phyloP scores from a whole-genome alignment of 2,888 invertebrate genomes.

The Drosophila pseudotalamancana region DNA sequence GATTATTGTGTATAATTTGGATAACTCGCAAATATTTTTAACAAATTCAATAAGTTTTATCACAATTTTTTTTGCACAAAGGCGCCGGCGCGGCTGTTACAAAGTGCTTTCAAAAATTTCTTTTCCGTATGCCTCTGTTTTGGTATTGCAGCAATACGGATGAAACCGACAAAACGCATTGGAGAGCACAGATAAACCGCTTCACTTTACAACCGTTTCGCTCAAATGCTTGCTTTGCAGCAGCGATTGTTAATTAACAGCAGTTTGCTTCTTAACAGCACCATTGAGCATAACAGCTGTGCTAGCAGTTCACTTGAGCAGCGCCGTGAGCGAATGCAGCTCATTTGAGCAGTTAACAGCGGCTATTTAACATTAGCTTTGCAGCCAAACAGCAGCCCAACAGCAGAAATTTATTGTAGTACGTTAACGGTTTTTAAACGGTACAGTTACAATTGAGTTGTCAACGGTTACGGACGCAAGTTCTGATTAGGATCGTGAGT shows the following conservation, averaged over 20 bases:
- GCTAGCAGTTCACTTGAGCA: conserved; percentile 42
- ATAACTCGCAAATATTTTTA: background rate
- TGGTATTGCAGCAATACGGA: conserved; percentile 16
- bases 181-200: conserved; percentile 25
- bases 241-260: conserved; percentile 17
- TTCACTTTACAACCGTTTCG: conserved; percentile 44
- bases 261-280: conserved; percentile 26
- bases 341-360: conserved; percentile 47
- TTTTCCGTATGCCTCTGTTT: conserved; percentile 8
- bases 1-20: too few species aligned
- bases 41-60: conserved; percentile 2
- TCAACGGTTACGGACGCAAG: conserved; percentile 80
- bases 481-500: conserved; percentile 75
- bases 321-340: conserved; percentile 24
- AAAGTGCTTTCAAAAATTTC: conserved; percentile 15
- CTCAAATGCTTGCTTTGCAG: conserved; percentile 31
- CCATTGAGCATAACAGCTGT: conserved; percentile 13
- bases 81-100: conserved; percentile 61
- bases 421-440: conserved; percentile 60
- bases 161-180: conserved; percentile 10
- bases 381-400: conserved; percentile 42
- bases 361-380: conserved; percentile 36
- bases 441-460: conserved; percentile 64
- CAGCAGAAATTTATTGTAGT: conserved; percentile 54
- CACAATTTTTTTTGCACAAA: conserved; percentile 11